Evolutionary conservation across 2,113 vertebrate species (phyloP), one percentile per base, ranked within the genome.

Genomic region (Entelurus aequoreus): DNA sequence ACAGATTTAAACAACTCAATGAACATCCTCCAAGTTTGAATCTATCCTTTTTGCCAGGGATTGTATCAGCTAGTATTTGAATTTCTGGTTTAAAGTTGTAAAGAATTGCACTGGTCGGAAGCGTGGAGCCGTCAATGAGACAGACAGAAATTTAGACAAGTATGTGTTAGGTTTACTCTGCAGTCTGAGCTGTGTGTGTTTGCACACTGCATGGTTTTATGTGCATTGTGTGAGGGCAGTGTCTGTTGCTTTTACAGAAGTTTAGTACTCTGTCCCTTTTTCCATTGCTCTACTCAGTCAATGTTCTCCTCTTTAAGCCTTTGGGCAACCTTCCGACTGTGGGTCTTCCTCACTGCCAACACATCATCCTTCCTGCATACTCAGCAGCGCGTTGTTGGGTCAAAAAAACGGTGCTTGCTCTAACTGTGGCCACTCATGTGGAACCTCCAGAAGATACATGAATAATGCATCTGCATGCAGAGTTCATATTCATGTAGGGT

Each of bases 401-500:
- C 54, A 12, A 47, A 75, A 80, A 69, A 69, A 71, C 11, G 54
- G 62, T 60, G 65, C 78, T 81, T 50, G 48, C 75, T 81, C 74
- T 68, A 84, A 79, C 81, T 66, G 75, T 69, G 74, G 59, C 74
- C 84, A 62, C 82, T 89, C 85, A 76, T 78, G 84, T 84, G 85
- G 76, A 88, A 87, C 79, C 63, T 71, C 80, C 61, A 66, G 74
- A 75, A 86, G 84, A 83, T 80, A 60, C 54, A 80, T 90, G 82
- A 88, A 90, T 90, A 81, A 88, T 89, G 76, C 60, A 90, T 72
- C 63, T 60, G 61, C 70, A 11, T 54, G 72, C 63, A 37, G 54
- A 53, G 35, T 60, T 83, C 78, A 79, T 81, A 75, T 84, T 78
- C 63, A 75, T 76, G 60, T 74, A 6, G 3, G 28, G 1, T 44